These are phyloP conservation scores for Apodemia zela DNA, from an alignment of 2,888 invertebrate species.

Conservation along the genomic window DNA sequence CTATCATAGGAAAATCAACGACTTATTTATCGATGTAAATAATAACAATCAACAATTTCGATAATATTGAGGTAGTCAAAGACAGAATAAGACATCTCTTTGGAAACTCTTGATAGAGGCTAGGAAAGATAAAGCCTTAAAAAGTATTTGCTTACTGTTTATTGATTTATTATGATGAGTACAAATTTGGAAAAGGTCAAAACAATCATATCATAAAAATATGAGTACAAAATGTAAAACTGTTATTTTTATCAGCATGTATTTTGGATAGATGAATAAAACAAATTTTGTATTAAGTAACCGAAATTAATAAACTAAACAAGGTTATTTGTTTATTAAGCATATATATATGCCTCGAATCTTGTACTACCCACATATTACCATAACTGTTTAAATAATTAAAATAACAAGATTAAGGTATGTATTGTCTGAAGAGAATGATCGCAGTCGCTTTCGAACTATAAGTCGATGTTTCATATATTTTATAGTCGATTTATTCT, in stretches of 20 bases:
- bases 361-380: background rate
- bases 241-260: too few relatives aligned
- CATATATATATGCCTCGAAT: background rate
- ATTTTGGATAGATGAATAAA: too few relatives aligned
- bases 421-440: conserved; percentile 32
- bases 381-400: conserved; percentile 27
- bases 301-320: too few relatives aligned
- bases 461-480: conserved; percentile 38
- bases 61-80: conserved; percentile 16
- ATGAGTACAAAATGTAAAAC: too few relatives aligned
- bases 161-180: too few relatives aligned
- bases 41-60: conserved; percentile 32
- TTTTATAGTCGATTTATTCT: conserved; percentile 58
- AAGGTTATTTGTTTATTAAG: too few relatives aligned
- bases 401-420: conserved; percentile 34
- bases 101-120: too few relatives aligned
- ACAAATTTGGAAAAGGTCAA: too few relatives aligned
- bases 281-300: background rate
- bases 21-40: conserved; percentile 35
- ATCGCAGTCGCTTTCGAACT: conserved; percentile 30
- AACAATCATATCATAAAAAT: too few relatives aligned
- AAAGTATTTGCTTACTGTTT: too few relatives aligned
- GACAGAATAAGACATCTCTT: too few relatives aligned
- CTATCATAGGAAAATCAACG: conserved; percentile 40
- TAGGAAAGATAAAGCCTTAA: too few relatives aligned